Evolutionary conservation across 2,888 invertebrate genomes (phyloP).

Genomic region (Hemithea aestivaria): DNA sequence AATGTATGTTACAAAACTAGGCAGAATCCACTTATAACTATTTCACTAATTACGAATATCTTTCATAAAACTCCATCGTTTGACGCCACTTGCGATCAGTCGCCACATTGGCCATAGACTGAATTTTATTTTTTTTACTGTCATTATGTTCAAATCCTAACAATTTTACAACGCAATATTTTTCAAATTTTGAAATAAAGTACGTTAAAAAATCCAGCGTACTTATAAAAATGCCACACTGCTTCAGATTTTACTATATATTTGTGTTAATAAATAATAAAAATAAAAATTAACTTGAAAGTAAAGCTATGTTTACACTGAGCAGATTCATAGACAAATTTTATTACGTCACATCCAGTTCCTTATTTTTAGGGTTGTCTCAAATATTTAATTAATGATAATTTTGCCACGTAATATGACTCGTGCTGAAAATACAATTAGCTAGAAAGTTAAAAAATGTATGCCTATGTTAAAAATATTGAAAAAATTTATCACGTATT

Average conservation of each 20-base stretch:
- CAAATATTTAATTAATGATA: no score
- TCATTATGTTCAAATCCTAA: conserved; percentile 34
- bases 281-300: neutral
- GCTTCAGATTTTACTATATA: no score
- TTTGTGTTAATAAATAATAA: no score
- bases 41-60: conserved; percentile 52
- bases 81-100: conserved; percentile 54
- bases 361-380: conserved; percentile 31
- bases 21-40: conserved; percentile 39
- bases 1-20: conserved; percentile 50
- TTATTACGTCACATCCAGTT: conserved; percentile 46
- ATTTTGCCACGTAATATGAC: no score
- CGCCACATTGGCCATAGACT: conserved; percentile 74
- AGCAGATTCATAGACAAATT: conserved; percentile 18
- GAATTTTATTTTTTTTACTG: conserved; percentile 29
- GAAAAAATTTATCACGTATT: no score
- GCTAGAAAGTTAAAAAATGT: no score
- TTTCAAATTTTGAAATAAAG: neutral
- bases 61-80: conserved; percentile 66
- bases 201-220: no score
- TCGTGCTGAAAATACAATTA: no score
- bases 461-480: no score
- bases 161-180: neutral
- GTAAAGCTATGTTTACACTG: conserved; percentile 27
- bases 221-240: no score